Evolutionary conservation across 2,888 invertebrate species (phyloP), one percentile per base, ranked within the genome.

Genomic region (Ditula angustiorana): DNA sequence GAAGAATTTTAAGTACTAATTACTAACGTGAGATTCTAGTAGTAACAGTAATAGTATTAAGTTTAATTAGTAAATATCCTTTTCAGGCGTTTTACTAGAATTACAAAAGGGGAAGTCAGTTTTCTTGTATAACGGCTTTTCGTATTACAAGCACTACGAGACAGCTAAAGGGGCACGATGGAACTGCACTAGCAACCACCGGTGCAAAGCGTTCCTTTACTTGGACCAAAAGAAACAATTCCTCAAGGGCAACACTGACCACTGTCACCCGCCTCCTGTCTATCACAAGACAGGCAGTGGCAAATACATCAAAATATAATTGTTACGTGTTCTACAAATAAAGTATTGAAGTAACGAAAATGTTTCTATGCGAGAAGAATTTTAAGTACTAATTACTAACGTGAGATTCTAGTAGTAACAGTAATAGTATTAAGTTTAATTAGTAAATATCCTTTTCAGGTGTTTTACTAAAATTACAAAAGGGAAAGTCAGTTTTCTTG

Each of bases 371-470:
- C n/a, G n/a, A n/a, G n/a, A n/a, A n/a, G n/a, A n/a, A n/a, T n/a
- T n/a, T n/a, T n/a, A n/a, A n/a, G n/a, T n/a, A 7, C 10, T 30
- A 7, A 11, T 30, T 30, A 30, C 10, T 7, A 30, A n/a, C n/a
- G n/a, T n/a, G n/a, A n/a, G n/a, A n/a, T n/a, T n/a, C n/a, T n/a
- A n/a, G n/a, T n/a, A n/a, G n/a, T n/a, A n/a, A n/a, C n/a, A n/a
- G n/a, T n/a, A n/a, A n/a, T n/a, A n/a, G n/a, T n/a, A n/a, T n/a
- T n/a, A n/a, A n/a, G n/a, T n/a, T n/a, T n/a, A n/a, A n/a, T n/a
- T n/a, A n/a, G n/a, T n/a, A n/a, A n/a, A n/a, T n/a, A n/a, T 61
- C 33, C n/a, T 58, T 69, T 64, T 16, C 60, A 73, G 74, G 71
- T 26, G 44, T 61, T 13, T 49, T 74, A 0, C 67, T 75, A 47